Base-by-base conservation (phyloP, 2,888 invertebrate genomes). In the Galeruca laticollis region DNA sequence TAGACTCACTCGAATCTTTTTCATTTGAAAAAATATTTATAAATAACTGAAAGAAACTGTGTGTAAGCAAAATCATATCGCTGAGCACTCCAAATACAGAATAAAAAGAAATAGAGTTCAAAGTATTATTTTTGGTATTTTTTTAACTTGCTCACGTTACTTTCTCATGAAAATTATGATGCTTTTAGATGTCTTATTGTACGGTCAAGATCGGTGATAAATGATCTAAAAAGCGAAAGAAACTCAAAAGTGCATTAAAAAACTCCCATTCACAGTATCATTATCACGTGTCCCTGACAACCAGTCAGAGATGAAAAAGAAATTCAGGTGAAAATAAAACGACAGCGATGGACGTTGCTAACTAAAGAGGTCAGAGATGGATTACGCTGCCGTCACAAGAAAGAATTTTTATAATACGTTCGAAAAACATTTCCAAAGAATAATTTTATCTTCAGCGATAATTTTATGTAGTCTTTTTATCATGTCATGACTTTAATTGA, bases 141-240 rank as follows among this genome's bases (percentile, higher is more conserved):
- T 54, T 33, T 33, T 51, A 18, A 51, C 6, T 51, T n/a, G 33
- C 56, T 15, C n/a, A 56, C 8, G 10, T 18, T 9, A 35, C 13
- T 9, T 26, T 33, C 31, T 18, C 18, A 56, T 56, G 15, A 33
- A 56, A 56, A 56, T 31, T 56, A 56, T 56, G 56, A 56, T 33
- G 33, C 33, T 56, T 31, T 56, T 31, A 18, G 15, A 33, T 35
- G 13, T 33, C 56, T 56, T 56, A 56, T 56, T 56, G 56, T 31
- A 56, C 33, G 56, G 56, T 31, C 56, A 56, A 54, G 54, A 26
- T 54, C 21, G 21, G 26, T 54, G 54, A 56, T 56, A 56, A 56
- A 56, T 56, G 33, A 56, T 56, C 56, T 35, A 52, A 26, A 52
- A 52, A 56, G 33, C 33, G 35, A 31, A n/a, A 33, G 35, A 18